Evolutionary conservation across 2,113 vertebrate species (phyloP).

Genomic region (Nothoprocta pentlandii): DNA sequence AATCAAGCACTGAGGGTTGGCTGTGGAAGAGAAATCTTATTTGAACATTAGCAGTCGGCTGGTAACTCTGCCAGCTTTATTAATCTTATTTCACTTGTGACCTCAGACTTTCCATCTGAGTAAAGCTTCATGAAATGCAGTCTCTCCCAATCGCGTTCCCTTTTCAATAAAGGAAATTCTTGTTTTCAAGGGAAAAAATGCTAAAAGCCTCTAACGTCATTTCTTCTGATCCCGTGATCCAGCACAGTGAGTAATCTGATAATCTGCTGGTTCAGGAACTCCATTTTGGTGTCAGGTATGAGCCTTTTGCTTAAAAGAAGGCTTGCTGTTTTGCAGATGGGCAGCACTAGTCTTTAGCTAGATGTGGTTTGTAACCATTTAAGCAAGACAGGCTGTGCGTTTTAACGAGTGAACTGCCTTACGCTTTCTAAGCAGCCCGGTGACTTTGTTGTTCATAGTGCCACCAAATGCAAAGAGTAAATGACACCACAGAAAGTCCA

Average conservation of each 20-base stretch:
- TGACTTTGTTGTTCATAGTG: conserved; percentile 17
- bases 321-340: background rate
- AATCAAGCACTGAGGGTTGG: conserved; percentile 50
- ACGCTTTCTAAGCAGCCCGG: background rate
- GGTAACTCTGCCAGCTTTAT: conserved; percentile 52
- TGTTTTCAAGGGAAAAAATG: conserved; percentile 6
- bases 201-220: background rate
- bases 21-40: conserved; percentile 24
- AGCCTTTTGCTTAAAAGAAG: background rate
- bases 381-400: conserved; percentile 10
- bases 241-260: background rate
- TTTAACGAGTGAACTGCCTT: conserved; percentile 5
- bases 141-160: conserved; percentile 32
- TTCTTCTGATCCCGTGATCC: conserved; percentile 11
- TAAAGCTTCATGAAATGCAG: conserved; percentile 64
- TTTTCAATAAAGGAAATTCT: conserved; percentile 39
- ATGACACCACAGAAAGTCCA: background rate
- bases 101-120: conserved; percentile 71
- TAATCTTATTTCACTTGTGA: conserved; percentile 76
- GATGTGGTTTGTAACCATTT: conserved; percentile 16
- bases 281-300: background rate
- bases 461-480: background rate
- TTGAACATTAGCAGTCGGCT: conserved; percentile 53
- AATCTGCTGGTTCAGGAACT: background rate
- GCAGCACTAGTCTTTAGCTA: background rate